Percentiles rank a stretch among this genome's conserved stretches.
These are phyloP conservation scores for Stylophora pistillata DNA, from an alignment of 64 coral and sea anemone genomes.

Conservation along the genomic window DNA sequence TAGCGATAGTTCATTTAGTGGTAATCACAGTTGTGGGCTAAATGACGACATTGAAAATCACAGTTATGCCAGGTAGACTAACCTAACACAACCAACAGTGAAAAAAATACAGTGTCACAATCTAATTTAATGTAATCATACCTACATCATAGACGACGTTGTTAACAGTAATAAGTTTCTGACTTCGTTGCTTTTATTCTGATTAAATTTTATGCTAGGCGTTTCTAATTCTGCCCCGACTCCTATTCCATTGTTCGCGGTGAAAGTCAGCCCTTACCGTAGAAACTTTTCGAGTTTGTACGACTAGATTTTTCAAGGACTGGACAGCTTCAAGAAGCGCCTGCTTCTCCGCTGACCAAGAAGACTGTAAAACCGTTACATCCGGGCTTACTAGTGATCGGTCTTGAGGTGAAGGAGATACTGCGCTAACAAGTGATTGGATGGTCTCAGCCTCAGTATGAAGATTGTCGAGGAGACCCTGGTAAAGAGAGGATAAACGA, in stretches of 20 bases:
- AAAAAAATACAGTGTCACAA: too few species aligned
- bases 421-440: constrained; percentile 66
- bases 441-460: constrained; percentile 87
- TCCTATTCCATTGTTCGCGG: not conserved
- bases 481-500: not conserved
- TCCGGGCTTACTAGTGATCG: constrained; percentile 21
- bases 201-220: too few species aligned
- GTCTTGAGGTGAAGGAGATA: constrained; percentile 46
- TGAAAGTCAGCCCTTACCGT: constrained; percentile 36
- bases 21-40: too few species aligned
- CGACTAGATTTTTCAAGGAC: constrained; percentile 77
- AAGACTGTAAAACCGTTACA: constrained; percentile 51
- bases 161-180: too few species aligned
- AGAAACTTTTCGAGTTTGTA: constrained; percentile 63
- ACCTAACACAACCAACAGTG: too few species aligned
- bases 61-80: too few species aligned
- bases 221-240: too few species aligned
- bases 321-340: constrained; percentile 80
- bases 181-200: too few species aligned
- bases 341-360: constrained; percentile 82
- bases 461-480: constrained; percentile 84
- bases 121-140: too few species aligned
- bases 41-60: too few species aligned
- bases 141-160: too few species aligned
- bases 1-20: too few species aligned